Base-by-base conservation (phyloP, 1,140 invertebrate genomes). In the Achatina immaculata region DNA sequence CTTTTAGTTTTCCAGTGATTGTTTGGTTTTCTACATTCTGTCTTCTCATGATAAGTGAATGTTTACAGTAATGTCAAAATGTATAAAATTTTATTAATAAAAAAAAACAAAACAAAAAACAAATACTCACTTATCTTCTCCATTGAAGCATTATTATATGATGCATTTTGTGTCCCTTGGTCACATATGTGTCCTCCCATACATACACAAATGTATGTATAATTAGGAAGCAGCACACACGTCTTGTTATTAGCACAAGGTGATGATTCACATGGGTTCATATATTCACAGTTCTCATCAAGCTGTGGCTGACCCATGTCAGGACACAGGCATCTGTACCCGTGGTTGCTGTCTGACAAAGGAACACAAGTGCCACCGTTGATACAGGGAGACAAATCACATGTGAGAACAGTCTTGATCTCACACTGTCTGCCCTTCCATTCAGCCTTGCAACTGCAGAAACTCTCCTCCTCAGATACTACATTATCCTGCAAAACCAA, bases 321-420 rank as follows among this genome's bases (percentile, higher is more conserved):
- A 21, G 21, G 21, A 34, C 71, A 73, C 43, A 7, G 71, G 31
- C 71, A 73, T 42, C 28, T 16, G 34, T 73, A 73, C 36, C 71
- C 71, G 6, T 43, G 40, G 38, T 16, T 24, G 42, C 43, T 34
- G 19, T 16, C 40, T 6, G 28, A 0, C 21, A 28, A 21, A 51
- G 71, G 43, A 9, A 73, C 28, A 45, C 71, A 73, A 34, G 43
- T 73, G 7, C 71, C 71, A 31, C 71, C 71, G 48, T 73, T 34
- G 9, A 73, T 24, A 34, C 71, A 73, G 28, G 71, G 71, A 19
- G 40, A 34, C 21, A 73, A 45, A 4, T 73, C 42, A 48, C 71
- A 73, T 40, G 71, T 48, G 1, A 45, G 43, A 45, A 45, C 6
- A 19, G 48, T 48, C 45, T 31, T 73, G 40, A 51, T 43, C 9